Evolutionary conservation across 37 sponge, comb jelly and placozoan species (phyloP), one percentile per base, ranked within the genome.

Genomic region (Corticium candelabrum): DNA sequence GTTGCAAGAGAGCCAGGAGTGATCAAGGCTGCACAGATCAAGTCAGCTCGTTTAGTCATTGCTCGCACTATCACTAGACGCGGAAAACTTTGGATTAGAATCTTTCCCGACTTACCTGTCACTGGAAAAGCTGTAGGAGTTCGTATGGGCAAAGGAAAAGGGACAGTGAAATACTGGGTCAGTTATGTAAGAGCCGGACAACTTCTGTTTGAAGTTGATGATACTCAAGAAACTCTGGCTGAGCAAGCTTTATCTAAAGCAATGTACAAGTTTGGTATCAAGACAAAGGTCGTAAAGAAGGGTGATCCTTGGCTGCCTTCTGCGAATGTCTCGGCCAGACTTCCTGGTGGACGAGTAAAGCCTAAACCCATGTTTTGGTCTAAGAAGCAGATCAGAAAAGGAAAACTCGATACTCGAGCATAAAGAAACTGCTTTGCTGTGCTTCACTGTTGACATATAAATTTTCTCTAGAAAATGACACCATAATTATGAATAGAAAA

Each of bases 71-170:
- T 89, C 36, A 84, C 86, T 0, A 68, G 82, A 32, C 35, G 41
- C n/a, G 67, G 83, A 3, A 76, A 77, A 62, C 70, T 89, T 1
- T 76, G 74, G 71, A 32, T 76, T 2, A 37, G 83, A 33, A 78
- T 80, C 0, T 89, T 89, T 43, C 90, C 90, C 30, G 82, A 87
- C 76, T 84, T 90, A 36, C 91, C 91, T 0, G 89, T 94, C 0
- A 94, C 94, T 38, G 90, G 85, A 81, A 94, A 94, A 67, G 82
- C 88, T 0, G 69, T 88, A 15, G 94, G 82, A 36, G 77, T 78
- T 35, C 80, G 94, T n/a, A 94, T 94, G 94, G 94, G 94, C 3
- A 90, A 88, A 35, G 94, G 94, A n/a, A 94, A 94, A 78, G 94
- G 94, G n/a, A 38, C 67, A 27, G 88, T 94, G 34, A 86, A 87